phyloP scores from a whole-genome alignment of 2,797 vertebrate species.

The Poecile montanus region DNA sequence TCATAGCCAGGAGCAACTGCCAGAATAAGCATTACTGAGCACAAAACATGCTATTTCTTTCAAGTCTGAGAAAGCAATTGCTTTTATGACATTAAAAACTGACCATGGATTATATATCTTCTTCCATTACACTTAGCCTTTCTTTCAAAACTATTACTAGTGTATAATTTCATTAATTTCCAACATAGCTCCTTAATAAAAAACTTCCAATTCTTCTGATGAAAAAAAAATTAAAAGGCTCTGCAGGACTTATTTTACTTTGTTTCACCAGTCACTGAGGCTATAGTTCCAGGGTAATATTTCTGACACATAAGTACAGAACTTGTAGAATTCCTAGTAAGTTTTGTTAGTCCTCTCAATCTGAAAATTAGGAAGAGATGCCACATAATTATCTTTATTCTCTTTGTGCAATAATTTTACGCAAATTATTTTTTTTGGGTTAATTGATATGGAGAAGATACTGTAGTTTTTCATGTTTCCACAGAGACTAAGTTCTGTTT shows the following conservation, averaged over 20 bases:
- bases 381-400: neutral
- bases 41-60: slow-evolving; percentile 51
- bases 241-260: neutral
- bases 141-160: slow-evolving; percentile 15
- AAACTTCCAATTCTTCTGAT: neutral
- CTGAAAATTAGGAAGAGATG: neutral
- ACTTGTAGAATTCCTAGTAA: neutral
- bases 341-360: neutral
- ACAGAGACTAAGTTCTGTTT: neutral
- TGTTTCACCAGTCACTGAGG: neutral
- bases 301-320: neutral
- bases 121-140: slow-evolving; percentile 11
- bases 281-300: neutral
- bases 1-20: slow-evolving; percentile 57
- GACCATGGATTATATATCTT: slow-evolving; percentile 1
- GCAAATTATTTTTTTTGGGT: neutral
- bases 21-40: slow-evolving; percentile 58
- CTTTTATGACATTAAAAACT: slow-evolving; percentile 46
- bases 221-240: neutral
- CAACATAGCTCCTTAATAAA: neutral
- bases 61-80: slow-evolving; percentile 50
- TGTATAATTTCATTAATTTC: slow-evolving; percentile 5
- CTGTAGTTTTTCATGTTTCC: neutral
- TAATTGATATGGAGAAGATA: neutral
- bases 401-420: neutral